phyloP scores from a whole-genome alignment of 1,140 invertebrate species.

The Drosophila teissieri region DNA sequence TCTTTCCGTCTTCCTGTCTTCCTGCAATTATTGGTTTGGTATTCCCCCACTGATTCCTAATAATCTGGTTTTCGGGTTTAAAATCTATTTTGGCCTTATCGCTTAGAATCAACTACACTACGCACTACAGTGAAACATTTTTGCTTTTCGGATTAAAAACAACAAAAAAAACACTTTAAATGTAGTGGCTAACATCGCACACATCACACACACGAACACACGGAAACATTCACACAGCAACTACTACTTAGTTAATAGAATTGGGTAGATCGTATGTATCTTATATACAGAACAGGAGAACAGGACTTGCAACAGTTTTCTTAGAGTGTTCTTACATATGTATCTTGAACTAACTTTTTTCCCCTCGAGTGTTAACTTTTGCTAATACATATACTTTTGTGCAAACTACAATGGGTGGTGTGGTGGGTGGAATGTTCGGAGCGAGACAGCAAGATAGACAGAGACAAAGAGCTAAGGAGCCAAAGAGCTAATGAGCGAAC shows the following conservation, averaged over 20 bases:
- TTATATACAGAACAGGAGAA: constrained; percentile 30
- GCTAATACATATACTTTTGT: constrained; percentile 22
- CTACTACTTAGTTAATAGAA: constrained; percentile 22
- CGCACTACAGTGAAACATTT: constrained; percentile 36
- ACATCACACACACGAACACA: constrained; percentile 15
- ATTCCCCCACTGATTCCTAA: constrained; percentile 1
- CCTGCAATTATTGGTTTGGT: constrained; percentile 46
- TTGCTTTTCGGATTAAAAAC: constrained; percentile 25
- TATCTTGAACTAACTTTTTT: constrained; percentile 2
- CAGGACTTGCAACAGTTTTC: constrained; percentile 11
- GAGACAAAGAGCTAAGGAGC: neutral
- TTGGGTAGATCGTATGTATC: constrained; percentile 18
- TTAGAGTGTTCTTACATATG: constrained; percentile 9
- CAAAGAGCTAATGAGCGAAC: constrained; percentile 12
- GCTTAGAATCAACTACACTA: constrained; percentile 62
- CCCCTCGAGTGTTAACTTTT: constrained; percentile 28
- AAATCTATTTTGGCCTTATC: constrained; percentile 80
- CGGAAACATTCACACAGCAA: constrained; percentile 5
- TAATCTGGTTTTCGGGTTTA: constrained; percentile 31
- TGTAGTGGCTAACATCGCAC: constrained; percentile 12
- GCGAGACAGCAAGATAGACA: constrained; percentile 20
- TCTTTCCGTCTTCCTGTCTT: constrained; percentile 32
- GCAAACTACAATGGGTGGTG: constrained; percentile 31
- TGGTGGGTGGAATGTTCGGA: constrained; percentile 22
- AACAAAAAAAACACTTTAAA: constrained; percentile 28